Conservation (phyloP, 64 coral and sea anemone genomes). For the Catalaphyllia jardinei region DNA sequence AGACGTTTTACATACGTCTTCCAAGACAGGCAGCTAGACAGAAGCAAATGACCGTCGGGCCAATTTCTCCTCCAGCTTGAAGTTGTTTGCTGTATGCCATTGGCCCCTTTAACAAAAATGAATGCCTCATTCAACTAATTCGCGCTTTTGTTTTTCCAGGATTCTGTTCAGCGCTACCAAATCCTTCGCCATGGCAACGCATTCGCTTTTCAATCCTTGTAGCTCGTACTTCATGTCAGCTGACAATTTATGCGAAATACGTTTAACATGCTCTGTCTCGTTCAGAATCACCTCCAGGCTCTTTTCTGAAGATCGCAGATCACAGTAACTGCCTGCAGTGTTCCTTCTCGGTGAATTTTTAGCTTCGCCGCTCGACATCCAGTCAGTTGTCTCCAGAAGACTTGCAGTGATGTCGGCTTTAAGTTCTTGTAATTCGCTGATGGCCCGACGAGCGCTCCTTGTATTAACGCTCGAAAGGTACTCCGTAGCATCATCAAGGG, state of each 20-base stretch:
- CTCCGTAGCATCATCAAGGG: constrained; percentile 13
- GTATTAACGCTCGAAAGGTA: neutral
- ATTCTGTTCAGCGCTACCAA: constrained; percentile 50
- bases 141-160: constrained; percentile 42
- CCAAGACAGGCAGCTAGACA: too few relatives aligned
- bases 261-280: constrained; percentile 5
- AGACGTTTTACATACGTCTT: too few relatives aligned
- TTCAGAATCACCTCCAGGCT: constrained; percentile 7
- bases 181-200: constrained; percentile 65
- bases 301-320: constrained; percentile 12
- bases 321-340: neutral
- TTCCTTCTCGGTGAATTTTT: neutral
- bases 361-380: constrained; percentile 1
- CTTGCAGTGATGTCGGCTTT: constrained; percentile 16
- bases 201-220: constrained; percentile 47
- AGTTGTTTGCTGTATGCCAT: too few relatives aligned
- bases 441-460: constrained; percentile 6
- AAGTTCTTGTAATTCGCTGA: constrained; percentile 18
- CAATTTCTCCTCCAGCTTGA: too few relatives aligned
- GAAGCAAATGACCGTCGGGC: too few relatives aligned
- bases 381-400: neutral
- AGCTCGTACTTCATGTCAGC: constrained; percentile 35
- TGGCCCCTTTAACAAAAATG: too few relatives aligned
- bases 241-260: constrained; percentile 10
- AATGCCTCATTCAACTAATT: constrained; percentile 18